Base-by-base conservation (phyloP, 1,140 invertebrate genomes). In the Trichomalopsis sarcophagae region DNA sequence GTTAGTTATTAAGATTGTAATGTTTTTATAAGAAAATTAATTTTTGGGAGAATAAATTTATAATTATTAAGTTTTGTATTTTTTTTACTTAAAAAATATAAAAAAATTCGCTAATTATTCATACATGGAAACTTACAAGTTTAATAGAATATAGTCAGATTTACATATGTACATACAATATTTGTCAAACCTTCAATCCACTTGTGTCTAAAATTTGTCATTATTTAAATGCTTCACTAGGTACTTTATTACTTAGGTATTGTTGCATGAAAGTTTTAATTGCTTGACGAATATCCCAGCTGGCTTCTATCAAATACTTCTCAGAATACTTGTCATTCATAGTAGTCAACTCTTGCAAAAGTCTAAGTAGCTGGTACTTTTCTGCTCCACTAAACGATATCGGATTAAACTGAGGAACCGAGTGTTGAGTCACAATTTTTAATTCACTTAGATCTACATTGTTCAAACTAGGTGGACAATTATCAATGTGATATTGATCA, bases 1-100 rank as follows among this genome's bases (percentile, higher is more conserved):
- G 96, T 93, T 97, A 93, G 93, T 73, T 81, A 71, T 82, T 82
- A 84, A 86, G 77, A 80, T 84, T 77, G 68, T 78, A 85, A 86
- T 87, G 76, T 81, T 82, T 82, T 81, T 71, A 81, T 69, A 80
- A 69, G 17, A 14, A 85, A 75, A 85, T 36, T 30, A 69, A 82
- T 62, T 82, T 21, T 82, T 74, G 68, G 76, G 77, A 75, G 69
- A 83, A 83, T 82, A 84, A 86, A 81, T 77, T 76, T 80, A 62
- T 79, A 82, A 81, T 68, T 84, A 81, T 82, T 74, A 84, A 79
- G 30, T 84, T 82, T 82, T 81, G 33, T n/a, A 66, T 50, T 17
- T 62, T 40, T 81, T 17, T 17, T 82, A 73, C 40, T 5, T 82
- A 40, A 78, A 71, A 80, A 74, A 78, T 40, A 78, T 44, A 21